Evolutionary conservation across 1,140 invertebrate species (phyloP), one percentile per base, ranked within the genome.

Genomic region (Cydia pomonella): DNA sequence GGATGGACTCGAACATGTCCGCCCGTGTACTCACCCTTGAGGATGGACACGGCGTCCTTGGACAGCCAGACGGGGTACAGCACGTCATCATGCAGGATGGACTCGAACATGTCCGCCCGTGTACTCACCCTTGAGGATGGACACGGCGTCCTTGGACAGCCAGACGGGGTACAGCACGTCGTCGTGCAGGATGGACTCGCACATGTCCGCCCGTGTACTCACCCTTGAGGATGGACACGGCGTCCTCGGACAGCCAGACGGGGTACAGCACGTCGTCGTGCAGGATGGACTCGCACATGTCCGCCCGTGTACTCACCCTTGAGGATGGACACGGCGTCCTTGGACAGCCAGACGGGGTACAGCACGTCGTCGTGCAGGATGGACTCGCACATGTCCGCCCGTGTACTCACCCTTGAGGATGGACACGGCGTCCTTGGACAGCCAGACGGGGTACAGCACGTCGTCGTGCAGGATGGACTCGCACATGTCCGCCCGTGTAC

Each of bases 131-230:
- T 99, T 99, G 18, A 99, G 95, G 88, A 99, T 99, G 75, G 97
- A 97, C 10, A 99, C 98, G 33, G 99, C 99, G 92, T 99, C 98
- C 92, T 97, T 97, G 76, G 96, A 97, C 2, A 99, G 94, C 98
- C 98, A 99, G 3, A 99, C 98, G 0, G 99, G 99, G 94, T 99
- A 99, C 0, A 99, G 94, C 50, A 99, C 99, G 93, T 99, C 98
- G 87, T n/a, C n/a, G n/a, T n/a, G n/a, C n/a, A n/a, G n/a, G n/a
- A n/a, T n/a, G n/a, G n/a, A n/a, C n/a, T n/a, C n/a, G n/a, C n/a
- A n/a, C n/a, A n/a, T n/a, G n/a, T n/a, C n/a, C n/a, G n/a, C n/a
- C n/a, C n/a, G n/a, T n/a, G n/a, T n/a, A n/a, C n/a, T n/a, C n/a
- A n/a, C n/a, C n/a, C n/a, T n/a, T n/a, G n/a, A n/a, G n/a, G n/a